Percentiles rank a stretch among this genome's conserved stretches.
Conservation (phyloP, 2,797 vertebrate genomes). For the Pelobates cultripes region DNA sequence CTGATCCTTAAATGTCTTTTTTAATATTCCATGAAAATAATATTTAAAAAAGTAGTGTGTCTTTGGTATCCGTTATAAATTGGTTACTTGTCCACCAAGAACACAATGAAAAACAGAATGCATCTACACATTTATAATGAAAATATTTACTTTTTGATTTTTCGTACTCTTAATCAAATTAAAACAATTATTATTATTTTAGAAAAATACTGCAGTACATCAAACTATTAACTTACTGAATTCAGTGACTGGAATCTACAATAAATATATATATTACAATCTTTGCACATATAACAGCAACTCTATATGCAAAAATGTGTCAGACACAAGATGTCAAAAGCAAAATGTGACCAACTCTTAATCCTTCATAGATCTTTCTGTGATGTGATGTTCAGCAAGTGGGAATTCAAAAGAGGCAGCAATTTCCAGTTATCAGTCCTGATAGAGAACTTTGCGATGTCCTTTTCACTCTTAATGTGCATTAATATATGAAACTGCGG, state of each 20-base stretch:
- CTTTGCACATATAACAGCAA: too few species aligned
- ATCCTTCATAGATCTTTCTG: not conserved
- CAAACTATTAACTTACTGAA: not conserved
- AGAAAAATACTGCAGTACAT: not conserved
- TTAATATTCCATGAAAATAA: too few species aligned
- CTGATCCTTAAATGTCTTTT: too few species aligned
- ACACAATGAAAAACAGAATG: not conserved
- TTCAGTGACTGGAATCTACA: not conserved
- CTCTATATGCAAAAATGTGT: too few species aligned
- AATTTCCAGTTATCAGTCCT: slow-evolving; percentile 83
- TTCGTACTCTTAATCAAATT: not conserved
- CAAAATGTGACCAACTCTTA: not conserved
- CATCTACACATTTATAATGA: not conserved
- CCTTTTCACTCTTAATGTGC: slow-evolving; percentile 64
- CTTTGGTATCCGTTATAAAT: too few species aligned
- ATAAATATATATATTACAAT: too few species aligned
- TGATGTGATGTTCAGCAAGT: slow-evolving; percentile 63
- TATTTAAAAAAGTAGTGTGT: too few species aligned
- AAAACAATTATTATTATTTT: not conserved
- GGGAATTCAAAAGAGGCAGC: slow-evolving; percentile 74
- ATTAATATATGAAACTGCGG: slow-evolving; percentile 77
- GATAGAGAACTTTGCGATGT: slow-evolving; percentile 72
- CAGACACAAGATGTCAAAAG: too few species aligned
- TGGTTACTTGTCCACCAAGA: not conserved
- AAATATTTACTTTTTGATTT: not conserved